Percentiles rank a stretch among this genome's conserved stretches.
Conservation (phyloP, 2,113 vertebrate genomes). For the Regulus satrapa region DNA sequence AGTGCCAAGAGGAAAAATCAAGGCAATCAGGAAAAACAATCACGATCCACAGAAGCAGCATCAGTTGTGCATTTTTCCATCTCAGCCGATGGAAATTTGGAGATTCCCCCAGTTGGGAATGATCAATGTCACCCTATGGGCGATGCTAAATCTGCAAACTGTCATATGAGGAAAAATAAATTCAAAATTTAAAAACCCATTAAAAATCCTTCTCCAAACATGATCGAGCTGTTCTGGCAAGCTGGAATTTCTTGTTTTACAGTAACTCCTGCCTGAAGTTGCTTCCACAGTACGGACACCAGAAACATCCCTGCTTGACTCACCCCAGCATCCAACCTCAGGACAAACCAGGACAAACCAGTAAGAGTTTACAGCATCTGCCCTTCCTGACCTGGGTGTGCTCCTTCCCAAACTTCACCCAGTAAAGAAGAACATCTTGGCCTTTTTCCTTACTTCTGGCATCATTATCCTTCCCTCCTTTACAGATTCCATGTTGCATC, state of each 20-base stretch:
- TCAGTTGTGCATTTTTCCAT: neutral
- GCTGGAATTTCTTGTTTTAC: neutral
- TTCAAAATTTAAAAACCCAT: neutral
- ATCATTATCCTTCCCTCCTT: neutral
- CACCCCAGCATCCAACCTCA: neutral
- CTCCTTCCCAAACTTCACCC: neutral
- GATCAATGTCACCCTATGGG: neutral
- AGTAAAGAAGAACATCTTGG: neutral
- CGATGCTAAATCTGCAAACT: fast-evolving
- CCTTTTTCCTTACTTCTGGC: neutral
- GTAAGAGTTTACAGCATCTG: neutral
- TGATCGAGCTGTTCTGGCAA: fast-evolving
- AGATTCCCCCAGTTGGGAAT: neutral
- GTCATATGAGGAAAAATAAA: fast-evolving
- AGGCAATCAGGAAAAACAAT: neutral
- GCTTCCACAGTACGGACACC: neutral
- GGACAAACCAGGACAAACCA: neutral
- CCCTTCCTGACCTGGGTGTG: neutral
- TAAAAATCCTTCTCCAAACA: neutral
- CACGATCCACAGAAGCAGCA: neutral
- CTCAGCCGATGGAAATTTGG: neutral
- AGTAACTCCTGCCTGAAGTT: neutral
- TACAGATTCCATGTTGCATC: neutral
- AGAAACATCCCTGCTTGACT: neutral
- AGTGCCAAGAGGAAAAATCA: neutral